Evolutionary conservation across 2,888 invertebrate genomes (phyloP).

Genomic region (Fragum sueziense): DNA sequence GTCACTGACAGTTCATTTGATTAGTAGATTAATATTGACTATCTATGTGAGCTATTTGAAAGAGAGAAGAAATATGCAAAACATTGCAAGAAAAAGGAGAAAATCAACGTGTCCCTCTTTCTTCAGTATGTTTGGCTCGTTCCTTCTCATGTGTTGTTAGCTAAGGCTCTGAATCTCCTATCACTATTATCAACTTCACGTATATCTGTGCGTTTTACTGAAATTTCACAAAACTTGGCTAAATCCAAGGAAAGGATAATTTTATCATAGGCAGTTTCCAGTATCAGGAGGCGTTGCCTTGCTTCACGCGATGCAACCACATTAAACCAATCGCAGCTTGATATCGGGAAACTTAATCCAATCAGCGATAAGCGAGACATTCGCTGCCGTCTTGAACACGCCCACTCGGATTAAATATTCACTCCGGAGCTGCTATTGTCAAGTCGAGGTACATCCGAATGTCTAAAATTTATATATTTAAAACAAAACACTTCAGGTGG

Average conservation of each 20-base stretch:
- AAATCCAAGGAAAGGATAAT: background rate
- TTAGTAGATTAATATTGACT: too few relatives aligned
- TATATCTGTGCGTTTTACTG: too few relatives aligned
- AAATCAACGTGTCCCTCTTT: too few relatives aligned
- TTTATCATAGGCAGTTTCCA: background rate
- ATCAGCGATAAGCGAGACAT: background rate
- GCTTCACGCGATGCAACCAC: conserved; percentile 11
- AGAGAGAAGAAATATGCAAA: too few relatives aligned
- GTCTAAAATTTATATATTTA: conserved; percentile 23
- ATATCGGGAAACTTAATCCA: background rate
- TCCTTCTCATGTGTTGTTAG: too few relatives aligned
- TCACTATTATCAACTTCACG: too few relatives aligned
- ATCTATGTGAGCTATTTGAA: too few relatives aligned
- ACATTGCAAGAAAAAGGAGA: too few relatives aligned
- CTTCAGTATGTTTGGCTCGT: too few relatives aligned
- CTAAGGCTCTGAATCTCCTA: too few relatives aligned
- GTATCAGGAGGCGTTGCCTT: background rate
- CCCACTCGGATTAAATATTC: conserved; percentile 32
- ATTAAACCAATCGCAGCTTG: conserved; percentile 11
- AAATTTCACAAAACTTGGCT: too few relatives aligned
- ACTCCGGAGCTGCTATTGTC: background rate
- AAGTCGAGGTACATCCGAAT: conserved; percentile 2
- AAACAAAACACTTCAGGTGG: conserved; percentile 26
- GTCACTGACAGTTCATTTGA: too few relatives aligned
- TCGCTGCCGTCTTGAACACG: conserved; percentile 32